Conservation (phyloP, 1,140 invertebrate genomes). For the Tetramorium alpestre region DNA sequence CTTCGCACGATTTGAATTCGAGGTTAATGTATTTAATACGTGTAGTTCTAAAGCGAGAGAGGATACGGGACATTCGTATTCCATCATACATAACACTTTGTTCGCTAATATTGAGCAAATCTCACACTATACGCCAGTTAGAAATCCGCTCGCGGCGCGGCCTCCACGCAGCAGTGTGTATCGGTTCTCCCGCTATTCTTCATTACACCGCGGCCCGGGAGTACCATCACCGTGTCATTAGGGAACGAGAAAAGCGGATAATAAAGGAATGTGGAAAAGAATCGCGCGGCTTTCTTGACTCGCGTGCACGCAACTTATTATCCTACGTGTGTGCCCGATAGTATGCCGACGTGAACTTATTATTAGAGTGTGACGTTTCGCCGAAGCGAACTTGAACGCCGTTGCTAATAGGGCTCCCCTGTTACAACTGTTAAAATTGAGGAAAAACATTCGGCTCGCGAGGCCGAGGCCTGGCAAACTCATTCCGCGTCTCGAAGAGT, state of each 20-base stretch:
- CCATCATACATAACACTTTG: background rate
- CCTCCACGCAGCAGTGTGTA: background rate
- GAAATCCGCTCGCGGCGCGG: constrained; percentile 43
- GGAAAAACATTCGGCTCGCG: background rate
- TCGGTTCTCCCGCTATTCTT: constrained; percentile 54
- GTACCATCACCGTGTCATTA: constrained; percentile 32
- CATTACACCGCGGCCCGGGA: constrained; percentile 23
- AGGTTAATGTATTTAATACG: background rate
- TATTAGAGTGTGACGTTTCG: constrained; percentile 82
- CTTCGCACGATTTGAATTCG: background rate
- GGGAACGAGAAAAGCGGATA: constrained; percentile 26
- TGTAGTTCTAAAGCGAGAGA: background rate
- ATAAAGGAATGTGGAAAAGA: constrained; percentile 16
- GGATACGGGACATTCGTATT: background rate
- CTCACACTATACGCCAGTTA: background rate
- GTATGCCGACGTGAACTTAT: constrained; percentile 70
- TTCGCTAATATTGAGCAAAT: constrained; percentile 18
- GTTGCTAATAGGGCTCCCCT: background rate
- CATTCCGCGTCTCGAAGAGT: background rate
- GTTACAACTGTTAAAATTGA: constrained; percentile 4
- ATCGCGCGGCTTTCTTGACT: constrained; percentile 75
- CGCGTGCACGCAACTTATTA: constrained; percentile 80
- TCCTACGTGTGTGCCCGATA: constrained; percentile 67
- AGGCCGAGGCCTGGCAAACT: background rate
- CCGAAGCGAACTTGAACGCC: constrained; percentile 65